Percentiles rank a stretch among this genome's conserved stretches.
Conservation (phyloP, 2,113 vertebrate genomes). For the Lanius ludovicianus region DNA sequence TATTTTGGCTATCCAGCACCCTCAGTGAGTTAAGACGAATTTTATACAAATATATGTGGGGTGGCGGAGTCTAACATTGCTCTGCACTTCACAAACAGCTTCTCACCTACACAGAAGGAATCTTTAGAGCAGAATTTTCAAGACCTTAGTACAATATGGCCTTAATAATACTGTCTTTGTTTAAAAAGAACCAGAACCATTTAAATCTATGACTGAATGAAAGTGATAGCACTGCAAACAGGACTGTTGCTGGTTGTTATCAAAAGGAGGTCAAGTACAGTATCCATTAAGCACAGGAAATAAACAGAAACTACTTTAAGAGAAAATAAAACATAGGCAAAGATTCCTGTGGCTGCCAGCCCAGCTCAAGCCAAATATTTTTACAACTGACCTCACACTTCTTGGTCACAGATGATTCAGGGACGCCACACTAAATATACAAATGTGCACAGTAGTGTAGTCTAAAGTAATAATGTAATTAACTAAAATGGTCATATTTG, state of each 20-base stretch:
- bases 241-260: not conserved
- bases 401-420: not conserved
- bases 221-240: not conserved
- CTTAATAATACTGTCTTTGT: not conserved
- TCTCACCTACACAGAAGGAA: not conserved
- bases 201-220: not conserved
- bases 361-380: conserved; percentile 2
- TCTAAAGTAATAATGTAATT: not conserved
- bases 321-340: not conserved
- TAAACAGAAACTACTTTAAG: not conserved
- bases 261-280: not conserved
- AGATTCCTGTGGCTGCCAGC: not conserved
- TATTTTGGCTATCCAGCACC: not conserved
- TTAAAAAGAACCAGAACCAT: not conserved
- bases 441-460: not conserved
- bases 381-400: not conserved
- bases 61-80: rapidly evolving
- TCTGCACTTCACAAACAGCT: not conserved
- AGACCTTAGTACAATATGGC: not conserved
- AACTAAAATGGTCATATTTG: not conserved
- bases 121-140: not conserved
- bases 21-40: not conserved
- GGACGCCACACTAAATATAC: not conserved
- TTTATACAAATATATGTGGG: rapidly evolving
- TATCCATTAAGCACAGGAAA: not conserved